These are phyloP conservation scores for Petrocephalus sullivani DNA, from an alignment of 2,797 vertebrate species.

Conservation along the genomic window DNA sequence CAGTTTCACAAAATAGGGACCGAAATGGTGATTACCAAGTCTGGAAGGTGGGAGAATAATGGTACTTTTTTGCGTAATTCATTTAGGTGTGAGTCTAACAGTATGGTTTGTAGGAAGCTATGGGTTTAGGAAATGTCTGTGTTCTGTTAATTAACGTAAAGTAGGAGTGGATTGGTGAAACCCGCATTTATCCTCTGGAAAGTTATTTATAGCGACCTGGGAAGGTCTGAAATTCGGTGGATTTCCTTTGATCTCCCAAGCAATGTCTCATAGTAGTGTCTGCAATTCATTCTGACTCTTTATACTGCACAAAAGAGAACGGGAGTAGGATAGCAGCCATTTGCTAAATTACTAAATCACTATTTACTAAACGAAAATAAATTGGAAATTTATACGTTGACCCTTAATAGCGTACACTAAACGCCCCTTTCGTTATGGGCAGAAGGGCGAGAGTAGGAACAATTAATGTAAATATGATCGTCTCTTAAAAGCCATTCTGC, in stretches of 20 bases:
- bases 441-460: not conserved
- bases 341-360: not conserved
- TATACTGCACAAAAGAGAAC: not conserved
- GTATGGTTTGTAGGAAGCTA: not conserved
- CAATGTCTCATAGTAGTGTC: not conserved
- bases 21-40: conserved; percentile 98
- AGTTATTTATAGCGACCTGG: not conserved
- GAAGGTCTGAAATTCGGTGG: not conserved
- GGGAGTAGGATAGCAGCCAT: not conserved
- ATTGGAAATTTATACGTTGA: not conserved
- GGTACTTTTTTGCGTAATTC: not conserved
- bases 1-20: conserved; percentile 95
- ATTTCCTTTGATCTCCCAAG: not conserved
- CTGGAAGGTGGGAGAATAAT: conserved; percentile 74
- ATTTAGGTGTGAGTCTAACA: not conserved
- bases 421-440: not conserved
- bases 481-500: not conserved
- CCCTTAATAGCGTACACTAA: not conserved
- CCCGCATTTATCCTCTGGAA: not conserved
- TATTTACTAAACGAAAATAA: not conserved
- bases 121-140: not conserved
- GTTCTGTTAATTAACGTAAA: not conserved
- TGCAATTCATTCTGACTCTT: not conserved
- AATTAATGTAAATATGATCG: not conserved
- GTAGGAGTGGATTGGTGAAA: not conserved